Conservation (phyloP, 2,113 vertebrate genomes). For the Clupea harengus region DNA sequence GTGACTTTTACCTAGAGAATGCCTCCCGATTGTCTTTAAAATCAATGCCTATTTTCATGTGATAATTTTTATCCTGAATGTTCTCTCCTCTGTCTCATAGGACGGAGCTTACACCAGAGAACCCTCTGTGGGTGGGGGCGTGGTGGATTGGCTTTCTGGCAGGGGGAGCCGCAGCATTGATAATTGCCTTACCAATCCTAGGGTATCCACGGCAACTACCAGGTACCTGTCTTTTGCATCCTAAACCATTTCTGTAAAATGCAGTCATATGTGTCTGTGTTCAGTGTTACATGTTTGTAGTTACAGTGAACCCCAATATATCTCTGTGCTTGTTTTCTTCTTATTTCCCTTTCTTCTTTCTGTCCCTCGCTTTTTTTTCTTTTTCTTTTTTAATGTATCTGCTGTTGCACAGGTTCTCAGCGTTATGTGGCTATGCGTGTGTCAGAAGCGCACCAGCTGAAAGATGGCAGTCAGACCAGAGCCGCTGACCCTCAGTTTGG, state of each 20-base stretch:
- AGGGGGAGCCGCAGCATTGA: constrained; percentile 76
- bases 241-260: background rate
- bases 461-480: constrained; percentile 71
- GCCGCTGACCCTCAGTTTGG: constrained; percentile 81
- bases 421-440: constrained; percentile 78
- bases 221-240: constrained; percentile 66
- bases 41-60: background rate
- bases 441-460: constrained; percentile 83
- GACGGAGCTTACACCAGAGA: constrained; percentile 81
- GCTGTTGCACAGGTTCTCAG: constrained; percentile 78
- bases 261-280: background rate
- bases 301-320: background rate
- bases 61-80: background rate
- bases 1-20: background rate
- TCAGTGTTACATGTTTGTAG: background rate
- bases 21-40: too few relatives aligned
- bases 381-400: background rate
- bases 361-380: too few relatives aligned
- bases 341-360: too few relatives aligned
- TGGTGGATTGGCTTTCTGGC: constrained; percentile 96
- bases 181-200: constrained; percentile 85
- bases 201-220: constrained; percentile 88
- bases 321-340: too few relatives aligned
- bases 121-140: constrained; percentile 89
- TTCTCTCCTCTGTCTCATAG: constrained; percentile 35